Evolutionary conservation across 2,888 invertebrate species (phyloP).

Genomic region (Busseola fusca): DNA sequence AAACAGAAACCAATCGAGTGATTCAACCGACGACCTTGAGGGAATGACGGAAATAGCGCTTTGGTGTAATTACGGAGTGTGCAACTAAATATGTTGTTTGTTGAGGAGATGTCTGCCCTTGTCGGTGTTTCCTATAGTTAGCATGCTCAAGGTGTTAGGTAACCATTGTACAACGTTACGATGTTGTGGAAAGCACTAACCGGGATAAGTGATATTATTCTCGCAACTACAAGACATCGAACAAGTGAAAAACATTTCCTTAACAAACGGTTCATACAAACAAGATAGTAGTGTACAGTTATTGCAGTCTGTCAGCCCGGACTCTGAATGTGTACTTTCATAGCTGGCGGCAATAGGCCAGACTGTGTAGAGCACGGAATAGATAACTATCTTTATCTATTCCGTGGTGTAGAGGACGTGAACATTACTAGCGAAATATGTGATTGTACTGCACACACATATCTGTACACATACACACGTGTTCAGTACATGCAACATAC

Average conservation of each 20-base stretch:
- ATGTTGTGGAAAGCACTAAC: background rate
- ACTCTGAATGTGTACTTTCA: background rate
- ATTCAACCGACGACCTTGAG: background rate
- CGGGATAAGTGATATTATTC: background rate
- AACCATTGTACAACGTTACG: slow-evolving; percentile 6
- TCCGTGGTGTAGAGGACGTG: too few relatives aligned
- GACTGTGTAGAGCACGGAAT: too few relatives aligned
- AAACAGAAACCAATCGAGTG: too few relatives aligned
- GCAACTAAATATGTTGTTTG: background rate
- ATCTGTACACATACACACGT: background rate
- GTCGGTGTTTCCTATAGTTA: slow-evolving; percentile 1
- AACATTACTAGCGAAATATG: background rate
- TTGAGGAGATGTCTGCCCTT: background rate
- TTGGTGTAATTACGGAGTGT: background rate
- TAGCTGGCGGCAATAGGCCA: background rate
- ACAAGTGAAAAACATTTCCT: background rate
- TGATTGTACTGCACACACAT: background rate
- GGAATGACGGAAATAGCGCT: slow-evolving; percentile 11
- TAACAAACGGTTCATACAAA: background rate
- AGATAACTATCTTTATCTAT: too few relatives aligned
- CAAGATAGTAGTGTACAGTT: background rate
- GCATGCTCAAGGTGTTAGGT: slow-evolving; percentile 5
- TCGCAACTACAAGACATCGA: background rate
- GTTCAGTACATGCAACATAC: background rate
- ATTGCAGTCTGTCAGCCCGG: background rate